A percentile compares a stretch with the other conserved stretches of the same genome.
Conservation (phyloP, 2,113 vertebrate genomes). For the Atlantisia rogersi region DNA sequence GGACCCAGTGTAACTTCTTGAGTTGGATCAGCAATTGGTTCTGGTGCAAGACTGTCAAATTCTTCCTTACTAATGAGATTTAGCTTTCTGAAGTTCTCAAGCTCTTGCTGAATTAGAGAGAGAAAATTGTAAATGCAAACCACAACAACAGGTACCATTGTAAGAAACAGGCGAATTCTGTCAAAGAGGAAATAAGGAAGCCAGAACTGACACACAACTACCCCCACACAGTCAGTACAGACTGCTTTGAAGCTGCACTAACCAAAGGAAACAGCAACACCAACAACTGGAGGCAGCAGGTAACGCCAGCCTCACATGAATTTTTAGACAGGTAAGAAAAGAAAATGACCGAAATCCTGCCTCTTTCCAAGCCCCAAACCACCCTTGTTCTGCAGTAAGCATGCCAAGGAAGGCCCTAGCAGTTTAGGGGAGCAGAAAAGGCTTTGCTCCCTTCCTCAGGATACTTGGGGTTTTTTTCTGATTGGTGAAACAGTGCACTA, state of each 20-base stretch:
- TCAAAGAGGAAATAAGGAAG: not conserved
- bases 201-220: not conserved
- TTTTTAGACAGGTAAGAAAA: not conserved
- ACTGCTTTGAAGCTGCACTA: not conserved
- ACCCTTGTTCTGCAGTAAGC: not conserved
- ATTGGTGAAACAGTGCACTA: not conserved
- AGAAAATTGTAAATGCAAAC: slow-evolving; percentile 59
- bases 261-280: not conserved
- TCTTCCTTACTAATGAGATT: slow-evolving; percentile 89
- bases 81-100: slow-evolving; percentile 92
- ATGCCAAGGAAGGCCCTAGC: not conserved
- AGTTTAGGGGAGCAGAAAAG: not conserved
- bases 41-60: slow-evolving; percentile 84
- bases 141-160: not conserved
- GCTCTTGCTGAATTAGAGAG: slow-evolving; percentile 82
- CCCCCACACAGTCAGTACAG: not conserved
- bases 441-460: not conserved
- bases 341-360: not conserved
- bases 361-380: not conserved
- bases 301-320: too few species aligned
- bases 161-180: not conserved
- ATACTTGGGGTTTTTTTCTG: not conserved
- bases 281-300: not conserved
- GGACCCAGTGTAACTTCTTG: slow-evolving; percentile 77
- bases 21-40: slow-evolving; percentile 76